Base-by-base conservation (phyloP, 2,113 vertebrate species). In the Phrynosoma platyrhinos region DNA sequence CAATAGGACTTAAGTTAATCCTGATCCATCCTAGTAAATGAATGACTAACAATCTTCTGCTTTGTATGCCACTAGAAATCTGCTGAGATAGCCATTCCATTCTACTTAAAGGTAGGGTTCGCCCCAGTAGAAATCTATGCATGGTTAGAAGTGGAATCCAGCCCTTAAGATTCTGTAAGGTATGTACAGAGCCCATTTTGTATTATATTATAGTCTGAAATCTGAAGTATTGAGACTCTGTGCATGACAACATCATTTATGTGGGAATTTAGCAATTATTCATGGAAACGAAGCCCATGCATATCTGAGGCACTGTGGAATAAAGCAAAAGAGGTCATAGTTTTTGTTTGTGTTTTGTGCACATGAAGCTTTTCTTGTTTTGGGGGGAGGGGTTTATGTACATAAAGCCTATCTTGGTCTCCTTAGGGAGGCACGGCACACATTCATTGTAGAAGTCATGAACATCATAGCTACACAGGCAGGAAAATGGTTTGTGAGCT, bases 181-280 rank as follows among this genome's bases (percentile, higher is more conserved):
- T 47, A 47, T 47, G 47, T 47, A 47, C 47, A 85, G 64, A 92
- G 23, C 64, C 66, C 32, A 75, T 83, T 92, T 87, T 92, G 52
- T 25, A 85, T 40, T 86, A 85, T 90, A 93, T 91, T 47, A 6
- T 13, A 62, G 90, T n/a, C n/a, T n/a, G n/a, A n/a, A n/a, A n/a
- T 18, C n/a, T 91, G 88, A 90, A 91, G 91, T 92, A 25, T 77
- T 42, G 76, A 93, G 89, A 90, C 85, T 84, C 55, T 87, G 78
- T 91, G 86, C 74, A 87, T 55, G 81, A 87, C 87, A 93, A 86
- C 36, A 1, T 0, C 0, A 89, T 91, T 91, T 90, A 68, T 82
- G 1, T 0, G 1, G 84, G 88, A 94, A 13, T 87, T 93, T 81
- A 88, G 76, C 5, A 71, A 42, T 88, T 91, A 89, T 88, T 94